phyloP scores from a whole-genome alignment of 37 sponge, comb jelly and placozoan genomes.

The Theonella swinhoei region DNA sequence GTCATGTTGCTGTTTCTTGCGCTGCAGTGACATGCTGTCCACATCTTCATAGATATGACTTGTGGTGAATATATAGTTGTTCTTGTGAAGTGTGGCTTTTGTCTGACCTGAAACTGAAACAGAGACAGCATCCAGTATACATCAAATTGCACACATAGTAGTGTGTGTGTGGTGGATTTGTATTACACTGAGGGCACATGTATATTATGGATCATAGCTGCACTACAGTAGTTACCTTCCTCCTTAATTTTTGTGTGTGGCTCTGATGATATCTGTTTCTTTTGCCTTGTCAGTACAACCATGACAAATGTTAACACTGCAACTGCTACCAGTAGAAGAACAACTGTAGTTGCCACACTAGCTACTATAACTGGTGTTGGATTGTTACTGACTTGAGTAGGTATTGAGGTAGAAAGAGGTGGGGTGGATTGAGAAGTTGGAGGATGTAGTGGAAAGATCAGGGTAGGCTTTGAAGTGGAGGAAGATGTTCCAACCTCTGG shows the following conservation, averaged over 20 bases:
- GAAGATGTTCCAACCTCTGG: too few relatives aligned
- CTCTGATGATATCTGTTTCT: neutral
- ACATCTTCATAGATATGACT: neutral
- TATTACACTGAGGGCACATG: too few relatives aligned
- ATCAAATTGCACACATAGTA: too few relatives aligned
- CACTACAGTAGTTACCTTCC: neutral
- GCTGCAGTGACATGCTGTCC: neutral
- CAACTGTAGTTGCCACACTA: neutral
- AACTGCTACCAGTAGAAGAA: neutral
- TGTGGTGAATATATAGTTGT: neutral
- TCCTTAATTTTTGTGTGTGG: neutral
- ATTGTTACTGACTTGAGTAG: neutral
- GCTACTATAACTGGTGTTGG: neutral
- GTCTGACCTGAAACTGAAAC: neutral
- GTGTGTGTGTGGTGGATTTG: too few relatives aligned
- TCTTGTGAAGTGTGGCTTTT: neutral
- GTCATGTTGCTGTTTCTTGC: neutral
- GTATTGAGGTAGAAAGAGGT: neutral
- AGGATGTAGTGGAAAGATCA: too few relatives aligned
- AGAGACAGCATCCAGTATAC: too few relatives aligned
- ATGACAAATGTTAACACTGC: neutral
- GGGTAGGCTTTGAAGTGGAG: too few relatives aligned
- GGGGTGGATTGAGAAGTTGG: too few relatives aligned
- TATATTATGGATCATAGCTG: too few relatives aligned
- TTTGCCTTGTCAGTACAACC: neutral